Evolutionary conservation across 37 sponge, comb jelly and placozoan genomes (phyloP).

Genomic region (Chondrilla cf. caribensis): DNA sequence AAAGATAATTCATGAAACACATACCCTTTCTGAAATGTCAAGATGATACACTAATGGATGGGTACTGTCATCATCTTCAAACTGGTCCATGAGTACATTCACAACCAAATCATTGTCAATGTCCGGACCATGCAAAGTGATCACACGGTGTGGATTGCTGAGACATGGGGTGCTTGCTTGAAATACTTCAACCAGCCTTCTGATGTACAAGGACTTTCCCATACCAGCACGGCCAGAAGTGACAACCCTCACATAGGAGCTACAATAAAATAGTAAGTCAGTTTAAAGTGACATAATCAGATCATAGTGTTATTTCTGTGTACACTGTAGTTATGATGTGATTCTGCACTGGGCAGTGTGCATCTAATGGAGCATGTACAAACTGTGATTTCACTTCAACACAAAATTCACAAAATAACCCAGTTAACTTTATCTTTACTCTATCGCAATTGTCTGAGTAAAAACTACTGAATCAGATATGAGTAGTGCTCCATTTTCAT

Average conservation of each 20-base stretch:
- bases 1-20: no score
- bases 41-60: constrained; percentile 29
- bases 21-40: constrained; percentile 57
- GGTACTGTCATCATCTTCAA: background rate
- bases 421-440: no score
- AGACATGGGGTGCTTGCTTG: background rate
- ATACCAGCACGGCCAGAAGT: constrained; percentile 59
- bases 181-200: constrained; percentile 36
- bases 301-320: no score
- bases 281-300: no score
- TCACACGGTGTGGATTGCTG: background rate
- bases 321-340: no score
- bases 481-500: no score
- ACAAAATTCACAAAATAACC: no score
- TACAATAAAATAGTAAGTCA: constrained; percentile 11
- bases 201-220: constrained; percentile 69
- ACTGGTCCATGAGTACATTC: background rate
- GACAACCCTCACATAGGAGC: constrained; percentile 65
- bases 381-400: no score
- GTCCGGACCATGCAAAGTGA: constrained; percentile 63
- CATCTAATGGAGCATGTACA: no score
- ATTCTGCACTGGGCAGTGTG: no score
- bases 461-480: no score
- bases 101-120: constrained; percentile 47
- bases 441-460: no score